Evolutionary conservation across 2,113 vertebrate species (phyloP), one percentile per base, ranked within the genome.

Genomic region (Planiliza haematocheilus): DNA sequence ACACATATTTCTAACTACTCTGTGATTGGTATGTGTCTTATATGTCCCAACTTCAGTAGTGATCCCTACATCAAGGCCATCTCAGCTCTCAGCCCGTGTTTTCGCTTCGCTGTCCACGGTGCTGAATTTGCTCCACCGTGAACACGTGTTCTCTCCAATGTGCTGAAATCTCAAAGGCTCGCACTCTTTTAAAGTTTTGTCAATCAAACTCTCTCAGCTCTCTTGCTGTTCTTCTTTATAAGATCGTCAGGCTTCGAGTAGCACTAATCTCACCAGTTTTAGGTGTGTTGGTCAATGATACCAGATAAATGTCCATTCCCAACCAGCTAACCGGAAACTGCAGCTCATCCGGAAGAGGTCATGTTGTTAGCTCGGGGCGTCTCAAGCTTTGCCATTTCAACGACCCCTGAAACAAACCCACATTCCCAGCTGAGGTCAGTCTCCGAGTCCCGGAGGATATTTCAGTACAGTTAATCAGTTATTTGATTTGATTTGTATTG

Each of bases 31-130:
- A 3, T 30, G 24, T 30, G 24, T 30, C 24, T 30, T 30, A 30
- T 30, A 51, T 24, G 37, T 38, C 48, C 17, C 50, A 30, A 4
- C 57, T 34, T 48, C 10, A 60, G 63, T 52, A 17, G 10, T 17
- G 20, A 39, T 34, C 30, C 21, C 16, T 12, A 30, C 24, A 30
- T 30, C 24, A 30, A 30, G 24, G 24, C 24, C 24, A 30, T 30
- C 5, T 30, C 24, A 30, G 24, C 24, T 30, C n/a, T n/a, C n/a
- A n/a, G n/a, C n/a, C n/a, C n/a, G n/a, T n/a, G n/a, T n/a, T n/a
- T 52, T 65, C 50, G 50, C n/a, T 50, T 49, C 51, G 30, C 61
- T 53, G 68, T 60, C 69, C 60, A 16, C 17, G 55, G 68, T 48
- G 55, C 74, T 77, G 74, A 69, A 56, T 41, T 14, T 20, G 2